These are phyloP conservation scores for Sarcophaga rosellei DNA, from an alignment of 2,888 invertebrate genomes.

Conservation along the genomic window DNA sequence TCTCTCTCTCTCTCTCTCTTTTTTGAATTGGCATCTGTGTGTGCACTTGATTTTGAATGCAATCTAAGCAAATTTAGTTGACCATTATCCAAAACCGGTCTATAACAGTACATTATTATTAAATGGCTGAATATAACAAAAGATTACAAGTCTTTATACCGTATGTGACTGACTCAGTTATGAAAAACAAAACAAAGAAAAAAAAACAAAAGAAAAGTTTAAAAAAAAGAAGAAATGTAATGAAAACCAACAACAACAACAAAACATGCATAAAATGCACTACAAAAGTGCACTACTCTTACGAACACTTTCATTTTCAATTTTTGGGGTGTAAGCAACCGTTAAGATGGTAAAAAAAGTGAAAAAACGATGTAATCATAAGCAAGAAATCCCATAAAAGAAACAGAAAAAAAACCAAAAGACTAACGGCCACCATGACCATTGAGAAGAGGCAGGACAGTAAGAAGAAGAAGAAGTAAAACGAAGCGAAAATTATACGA, in stretches of 20 bases:
- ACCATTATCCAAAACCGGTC: neutral
- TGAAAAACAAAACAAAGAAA: neutral
- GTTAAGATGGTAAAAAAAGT: neutral
- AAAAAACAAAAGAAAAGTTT: neutral
- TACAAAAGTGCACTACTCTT: conserved; percentile 1
- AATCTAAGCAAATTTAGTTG: neutral
- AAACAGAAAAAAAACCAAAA: neutral
- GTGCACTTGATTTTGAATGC: neutral
- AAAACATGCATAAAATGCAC: neutral
- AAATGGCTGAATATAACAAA: neutral
- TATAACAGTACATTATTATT: neutral
- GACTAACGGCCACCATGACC: neutral
- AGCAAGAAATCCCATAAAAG: neutral
- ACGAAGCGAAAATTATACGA: conserved; percentile 28
- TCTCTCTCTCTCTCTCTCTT: neutral
- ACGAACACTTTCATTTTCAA: conserved; percentile 61
- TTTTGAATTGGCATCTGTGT: neutral
- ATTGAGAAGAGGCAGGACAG: neutral
- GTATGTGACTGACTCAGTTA: neutral
- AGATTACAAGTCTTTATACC: neutral
- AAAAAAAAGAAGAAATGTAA: neutral
- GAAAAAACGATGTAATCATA: neutral
- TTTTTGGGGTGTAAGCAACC: conserved; percentile 48
- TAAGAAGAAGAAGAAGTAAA: neutral
- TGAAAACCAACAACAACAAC: neutral